Evolutionary conservation across 1,140 invertebrate species (phyloP).

Genomic region (Drosophila prosaltans): DNA sequence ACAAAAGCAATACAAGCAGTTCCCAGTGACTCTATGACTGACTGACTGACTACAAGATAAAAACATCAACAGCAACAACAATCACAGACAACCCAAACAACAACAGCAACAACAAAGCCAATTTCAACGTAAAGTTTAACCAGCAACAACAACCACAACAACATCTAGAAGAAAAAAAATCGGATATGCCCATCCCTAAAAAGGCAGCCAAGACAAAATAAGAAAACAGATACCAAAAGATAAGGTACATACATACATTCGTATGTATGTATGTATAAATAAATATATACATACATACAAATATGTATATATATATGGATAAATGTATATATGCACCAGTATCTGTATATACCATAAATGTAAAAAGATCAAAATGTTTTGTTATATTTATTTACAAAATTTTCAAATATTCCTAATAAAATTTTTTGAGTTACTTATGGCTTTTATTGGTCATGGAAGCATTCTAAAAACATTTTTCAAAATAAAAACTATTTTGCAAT

Average conservation of each 20-base stretch:
- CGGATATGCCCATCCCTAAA: slow-evolving; percentile 81
- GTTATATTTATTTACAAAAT: too few species aligned
- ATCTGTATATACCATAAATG: slow-evolving; percentile 20
- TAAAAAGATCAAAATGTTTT: neutral
- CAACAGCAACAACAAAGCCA: slow-evolving; percentile 56
- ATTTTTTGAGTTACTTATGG: too few species aligned
- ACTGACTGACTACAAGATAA: slow-evolving; percentile 56
- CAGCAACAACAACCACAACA: slow-evolving; percentile 28
- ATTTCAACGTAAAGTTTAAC: slow-evolving; percentile 39
- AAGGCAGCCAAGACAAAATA: slow-evolving; percentile 40
- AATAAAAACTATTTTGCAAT: neutral
- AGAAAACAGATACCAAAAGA: slow-evolving; percentile 42
- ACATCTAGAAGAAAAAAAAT: slow-evolving; percentile 62
- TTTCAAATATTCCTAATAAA: too few species aligned
- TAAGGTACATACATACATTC: neutral
- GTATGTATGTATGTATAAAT: neutral
- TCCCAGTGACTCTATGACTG: slow-evolving; percentile 46
- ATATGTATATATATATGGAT: too few species aligned
- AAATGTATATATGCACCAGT: too few species aligned
- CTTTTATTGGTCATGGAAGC: too few species aligned
- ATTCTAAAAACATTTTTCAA: neutral
- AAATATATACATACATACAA: too few species aligned
- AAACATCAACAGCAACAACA: slow-evolving; percentile 68
- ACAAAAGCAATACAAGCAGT: slow-evolving; percentile 17
- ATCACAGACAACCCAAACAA: slow-evolving; percentile 59